Conservation (phyloP, 1,140 invertebrate species). For the Spodoptera frugiperda region DNA sequence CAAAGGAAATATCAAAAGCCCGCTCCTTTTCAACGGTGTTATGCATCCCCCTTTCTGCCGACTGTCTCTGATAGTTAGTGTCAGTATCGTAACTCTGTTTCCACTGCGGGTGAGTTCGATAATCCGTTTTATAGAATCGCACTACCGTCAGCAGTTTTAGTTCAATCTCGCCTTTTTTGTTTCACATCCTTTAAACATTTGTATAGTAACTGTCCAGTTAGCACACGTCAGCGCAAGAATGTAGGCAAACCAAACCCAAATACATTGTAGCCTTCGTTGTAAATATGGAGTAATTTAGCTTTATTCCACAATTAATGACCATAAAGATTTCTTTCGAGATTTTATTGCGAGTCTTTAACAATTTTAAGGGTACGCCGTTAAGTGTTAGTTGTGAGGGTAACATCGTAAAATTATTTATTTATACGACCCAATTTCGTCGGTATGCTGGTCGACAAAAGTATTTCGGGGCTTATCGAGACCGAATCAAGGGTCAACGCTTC, state of each 20-base stretch:
- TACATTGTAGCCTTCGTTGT: conserved; percentile 29
- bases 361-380: conserved; percentile 64
- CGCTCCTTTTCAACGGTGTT: no score
- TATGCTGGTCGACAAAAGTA: conserved; percentile 76
- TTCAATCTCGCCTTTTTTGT: no score
- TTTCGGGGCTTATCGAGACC: conserved; percentile 78
- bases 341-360: conserved; percentile 59
- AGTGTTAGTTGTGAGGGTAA: conserved; percentile 65
- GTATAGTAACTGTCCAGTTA: no score
- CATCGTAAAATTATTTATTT: conserved; percentile 80
- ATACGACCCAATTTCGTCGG: conserved; percentile 78
- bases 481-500: conserved; percentile 78
- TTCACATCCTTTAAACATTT: no score
- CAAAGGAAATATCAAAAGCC: no score
- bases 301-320: conserved; percentile 45
- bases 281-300: conserved; percentile 41
- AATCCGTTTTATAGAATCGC: not conserved
- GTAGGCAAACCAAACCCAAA: conserved; percentile 28
- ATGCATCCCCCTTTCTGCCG: no score
- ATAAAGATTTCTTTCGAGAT: conserved; percentile 51
- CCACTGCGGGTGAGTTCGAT: not conserved
- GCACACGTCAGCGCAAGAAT: conserved; percentile 4
- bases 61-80: not conserved
- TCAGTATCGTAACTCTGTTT: not conserved
- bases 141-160: no score